Conservation (phyloP, 1,140 invertebrate species). For the Drosophila albomicans region DNA sequence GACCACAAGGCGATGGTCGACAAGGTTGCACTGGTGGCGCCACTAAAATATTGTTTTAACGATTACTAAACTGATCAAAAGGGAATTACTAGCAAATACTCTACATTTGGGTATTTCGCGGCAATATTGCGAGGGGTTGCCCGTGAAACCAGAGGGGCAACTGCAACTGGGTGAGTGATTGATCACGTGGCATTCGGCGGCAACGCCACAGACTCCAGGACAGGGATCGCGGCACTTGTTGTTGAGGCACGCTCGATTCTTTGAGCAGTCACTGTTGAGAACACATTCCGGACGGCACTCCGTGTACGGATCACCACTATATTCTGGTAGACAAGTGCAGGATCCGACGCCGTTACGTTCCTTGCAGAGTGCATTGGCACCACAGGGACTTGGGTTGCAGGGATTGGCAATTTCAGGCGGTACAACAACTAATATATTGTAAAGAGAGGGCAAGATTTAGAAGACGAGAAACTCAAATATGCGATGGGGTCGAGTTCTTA, state of each 20-base stretch:
- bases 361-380: slow-evolving; percentile 91
- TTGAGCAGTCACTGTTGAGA: slow-evolving; percentile 89
- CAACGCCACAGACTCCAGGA: slow-evolving; percentile 89
- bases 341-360: slow-evolving; percentile 91
- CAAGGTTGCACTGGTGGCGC: slow-evolving; percentile 86
- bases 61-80: slow-evolving; percentile 31
- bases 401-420: slow-evolving; percentile 87
- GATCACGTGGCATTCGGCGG: slow-evolving; percentile 90
- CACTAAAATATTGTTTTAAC: slow-evolving; percentile 59
- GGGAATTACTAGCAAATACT: slow-evolving; percentile 41
- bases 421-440: slow-evolving; percentile 63
- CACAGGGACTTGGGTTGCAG: slow-evolving; percentile 91
- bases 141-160: slow-evolving; percentile 89
- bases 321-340: slow-evolving; percentile 90
- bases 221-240: slow-evolving; percentile 91
- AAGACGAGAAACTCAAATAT: background rate
- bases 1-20: slow-evolving; percentile 89
- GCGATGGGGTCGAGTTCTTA: slow-evolving; percentile 58
- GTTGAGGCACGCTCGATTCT: slow-evolving; percentile 88
- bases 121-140: slow-evolving; percentile 90
- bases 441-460: slow-evolving; percentile 28
- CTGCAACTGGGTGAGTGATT: slow-evolving; percentile 92
- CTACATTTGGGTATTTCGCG: slow-evolving; percentile 87
- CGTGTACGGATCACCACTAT: slow-evolving; percentile 90
- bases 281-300: slow-evolving; percentile 91